Evolutionary conservation across 2,888 invertebrate species (phyloP), one percentile per base, ranked within the genome.

Genomic region (Tipula unca): DNA sequence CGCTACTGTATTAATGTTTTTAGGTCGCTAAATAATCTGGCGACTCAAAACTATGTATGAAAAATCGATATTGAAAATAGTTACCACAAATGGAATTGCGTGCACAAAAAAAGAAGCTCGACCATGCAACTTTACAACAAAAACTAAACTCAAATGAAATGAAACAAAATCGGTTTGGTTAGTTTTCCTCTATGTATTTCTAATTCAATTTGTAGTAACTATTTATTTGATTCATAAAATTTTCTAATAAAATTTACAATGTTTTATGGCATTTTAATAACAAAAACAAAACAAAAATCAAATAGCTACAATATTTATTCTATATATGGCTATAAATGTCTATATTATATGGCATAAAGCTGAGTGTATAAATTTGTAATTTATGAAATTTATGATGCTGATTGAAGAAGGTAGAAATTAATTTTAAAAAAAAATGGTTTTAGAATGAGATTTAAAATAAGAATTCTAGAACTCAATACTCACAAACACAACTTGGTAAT

Each of bases 401-500:
- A 25, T 20, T 25, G 69, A 69, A 69, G 10, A 69, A 69, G 20
- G 69, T 69, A 69, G 29, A 83, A 32, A 83, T 14, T 83, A 32
- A 83, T 8, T 32, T 4, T 29, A 82, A 82, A 29, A 82, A 17
- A 48, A 69, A 25, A 69, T 69, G 25, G 10, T 69, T 69, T 69
- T 69, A 69, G 69, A 69, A 69, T 54, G 10, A 69, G 20, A 69
- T 69, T 69, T 25, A 69, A 48, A 69, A 69, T 69, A 69, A 25
- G 8, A 69, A 25, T 69, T 69, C 25, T 69, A 13, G 10, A 69
- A 69, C 35, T 83, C 35, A 36, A 87, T 92, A 95, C 96, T 96
- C 93, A 97, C 97, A 96, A 92, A 97, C 96, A 93, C 98, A 98
- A 86, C 96, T 95, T 0, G 98, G 98, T 85, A 96, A 92, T 89